Evolutionary conservation across 2,113 vertebrate genomes (phyloP).

Genomic region (Carettochelys insculpta): DNA sequence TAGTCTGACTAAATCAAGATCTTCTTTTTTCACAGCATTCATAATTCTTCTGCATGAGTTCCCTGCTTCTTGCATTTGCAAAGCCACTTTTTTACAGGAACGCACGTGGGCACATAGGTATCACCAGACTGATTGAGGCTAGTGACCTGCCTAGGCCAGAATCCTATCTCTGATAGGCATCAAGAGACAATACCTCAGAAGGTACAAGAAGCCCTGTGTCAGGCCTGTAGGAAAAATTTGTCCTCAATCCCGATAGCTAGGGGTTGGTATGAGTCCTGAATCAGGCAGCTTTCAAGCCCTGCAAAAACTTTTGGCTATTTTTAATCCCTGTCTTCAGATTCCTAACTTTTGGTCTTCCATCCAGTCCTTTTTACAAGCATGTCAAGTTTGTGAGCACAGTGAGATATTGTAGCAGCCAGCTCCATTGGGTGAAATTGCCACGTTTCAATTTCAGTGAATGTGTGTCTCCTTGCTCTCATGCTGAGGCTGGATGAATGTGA

Average conservation of each 20-base stretch:
- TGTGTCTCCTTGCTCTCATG: not conserved
- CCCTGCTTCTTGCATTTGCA: not conserved
- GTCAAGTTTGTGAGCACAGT: not conserved
- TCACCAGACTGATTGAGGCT: not conserved
- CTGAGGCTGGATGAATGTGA: too few species aligned
- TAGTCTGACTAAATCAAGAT: not conserved
- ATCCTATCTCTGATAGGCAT: not conserved
- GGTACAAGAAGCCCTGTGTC: not conserved
- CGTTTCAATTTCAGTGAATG: not conserved
- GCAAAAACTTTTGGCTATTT: not conserved
- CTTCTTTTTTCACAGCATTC: not conserved
- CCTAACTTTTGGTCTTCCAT: not conserved
- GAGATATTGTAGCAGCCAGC: not conserved
- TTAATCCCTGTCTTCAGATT: not conserved
- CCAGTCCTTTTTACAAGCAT: not conserved
- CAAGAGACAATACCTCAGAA: not conserved
- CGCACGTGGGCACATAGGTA: too few species aligned
- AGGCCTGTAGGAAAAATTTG: not conserved
- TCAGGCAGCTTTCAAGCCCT: not conserved
- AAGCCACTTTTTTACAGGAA: not conserved
- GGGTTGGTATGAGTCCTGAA: not conserved
- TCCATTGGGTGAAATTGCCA: not conserved
- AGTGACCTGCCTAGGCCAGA: not conserved
- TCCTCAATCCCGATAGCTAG: not conserved
- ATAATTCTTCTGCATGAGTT: not conserved